Base-by-base conservation (phyloP, 1,140 invertebrate genomes). In the Cephus cinctus region DNA sequence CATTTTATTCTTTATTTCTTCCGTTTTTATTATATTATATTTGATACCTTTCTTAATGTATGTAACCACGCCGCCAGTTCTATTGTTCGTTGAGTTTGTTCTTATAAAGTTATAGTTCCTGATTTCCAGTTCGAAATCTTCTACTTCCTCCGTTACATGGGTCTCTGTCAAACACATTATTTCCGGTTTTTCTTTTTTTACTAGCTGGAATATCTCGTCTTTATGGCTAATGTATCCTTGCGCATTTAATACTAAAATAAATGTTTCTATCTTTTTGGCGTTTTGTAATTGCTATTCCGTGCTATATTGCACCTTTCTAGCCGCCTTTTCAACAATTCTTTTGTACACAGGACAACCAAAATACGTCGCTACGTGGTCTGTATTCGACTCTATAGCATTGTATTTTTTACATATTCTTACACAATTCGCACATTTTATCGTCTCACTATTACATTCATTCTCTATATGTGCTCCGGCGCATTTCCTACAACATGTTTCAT, bases 151-250 rank as follows among this genome's bases (percentile, higher is more conserved):
- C 3, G 42, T 44, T 6, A 44, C 12, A 32, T 44, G 42, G n/a
- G 25, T 44, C 32, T 44, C 42, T 9, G 42, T 44, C 32, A 19
- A 15, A n/a, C 42, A 44, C 11, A 27, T n/a, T 44, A 44, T 44
- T 30, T 44, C 19, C 30, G 42, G 42, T 32, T 19, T 44, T 6
- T 18, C 5, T 44, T 44, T 27, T 11, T n/a, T 32, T 15, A 44
- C 19, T 15, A 44, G 5, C 18, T 44, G 27, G 5, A 16, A 5
- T n/a, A 44, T 44, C 21, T 44, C 42, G 19, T 44, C 42, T 16
- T 32, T 44, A 44, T 32, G 42, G 14, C 15, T 44, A 30, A 25
- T 44, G 42, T 30, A 32, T 44, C 42, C 42, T 15, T 44, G 42
- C 6, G 42, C 23, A 44, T 44, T 44, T 20, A 44, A 9, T 11